phyloP scores from a whole-genome alignment of 2,888 invertebrate genomes.

The Xylota sylvarum region DNA sequence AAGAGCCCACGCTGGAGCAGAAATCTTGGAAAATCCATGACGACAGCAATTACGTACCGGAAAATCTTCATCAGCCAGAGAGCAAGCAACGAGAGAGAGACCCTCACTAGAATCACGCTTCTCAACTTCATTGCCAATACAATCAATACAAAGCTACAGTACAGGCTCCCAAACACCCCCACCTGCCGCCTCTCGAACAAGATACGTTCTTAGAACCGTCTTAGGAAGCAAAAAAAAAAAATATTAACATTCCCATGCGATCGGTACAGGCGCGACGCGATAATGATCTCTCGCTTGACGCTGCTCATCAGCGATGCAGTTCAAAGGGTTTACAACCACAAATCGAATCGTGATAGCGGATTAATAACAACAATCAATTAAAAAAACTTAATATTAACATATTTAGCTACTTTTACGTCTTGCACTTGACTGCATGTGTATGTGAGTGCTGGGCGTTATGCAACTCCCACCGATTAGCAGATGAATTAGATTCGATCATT shows the following conservation, averaged over 20 bases:
- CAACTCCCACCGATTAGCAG: slow-evolving; percentile 35
- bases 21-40: slow-evolving; percentile 75
- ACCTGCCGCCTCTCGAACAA: neutral
- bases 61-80: slow-evolving; percentile 44
- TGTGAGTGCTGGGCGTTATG: slow-evolving; percentile 13
- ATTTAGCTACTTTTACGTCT: slow-evolving; percentile 35
- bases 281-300: slow-evolving; percentile 62
- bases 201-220: slow-evolving; percentile 33
- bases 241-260: slow-evolving; percentile 27
- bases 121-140: slow-evolving; percentile 13
- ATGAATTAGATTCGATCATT: slow-evolving; percentile 23
- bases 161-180: neutral
- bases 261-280: slow-evolving; percentile 23
- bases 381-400: slow-evolving; percentile 47
- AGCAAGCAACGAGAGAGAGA: slow-evolving; percentile 1
- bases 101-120: slow-evolving; percentile 24
- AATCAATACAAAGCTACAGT: slow-evolving; percentile 1
- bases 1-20: slow-evolving; percentile 16
- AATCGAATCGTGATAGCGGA: slow-evolving; percentile 64
- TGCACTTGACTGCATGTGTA: slow-evolving; percentile 15
- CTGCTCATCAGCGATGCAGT: slow-evolving; percentile 45
- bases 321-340: slow-evolving; percentile 67
- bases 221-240: slow-evolving; percentile 27
- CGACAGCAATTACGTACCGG: slow-evolving; percentile 44
- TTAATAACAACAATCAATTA: slow-evolving; percentile 69